phyloP scores from a whole-genome alignment of 2,888 invertebrate genomes.

The Graphium colonna region DNA sequence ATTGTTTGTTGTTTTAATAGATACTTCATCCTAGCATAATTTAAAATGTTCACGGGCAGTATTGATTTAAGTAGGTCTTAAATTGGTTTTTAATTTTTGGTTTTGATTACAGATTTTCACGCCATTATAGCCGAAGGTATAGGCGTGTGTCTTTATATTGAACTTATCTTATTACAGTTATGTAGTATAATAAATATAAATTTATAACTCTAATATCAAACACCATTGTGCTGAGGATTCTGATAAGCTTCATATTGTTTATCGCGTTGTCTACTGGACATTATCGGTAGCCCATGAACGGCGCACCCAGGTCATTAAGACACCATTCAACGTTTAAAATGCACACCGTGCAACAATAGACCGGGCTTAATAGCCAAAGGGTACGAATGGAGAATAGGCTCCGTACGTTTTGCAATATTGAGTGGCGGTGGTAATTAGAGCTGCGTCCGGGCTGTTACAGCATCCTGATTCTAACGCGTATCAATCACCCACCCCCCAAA shows the following conservation, averaged over 20 bases:
- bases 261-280: constrained; percentile 45
- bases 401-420: constrained; percentile 72
- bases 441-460: constrained; percentile 69
- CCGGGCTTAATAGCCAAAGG: constrained; percentile 59
- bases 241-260: constrained; percentile 58
- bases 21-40: too few relatives aligned
- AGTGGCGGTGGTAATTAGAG: constrained; percentile 73
- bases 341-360: constrained; percentile 65
- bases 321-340: constrained; percentile 56
- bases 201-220: too few relatives aligned
- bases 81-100: too few relatives aligned
- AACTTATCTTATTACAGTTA: too few relatives aligned
- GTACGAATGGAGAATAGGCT: constrained; percentile 58
- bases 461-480: constrained; percentile 74
- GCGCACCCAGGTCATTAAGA: constrained; percentile 64
- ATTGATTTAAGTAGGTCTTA: too few relatives aligned
- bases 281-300: constrained; percentile 47
- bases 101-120: too few relatives aligned
- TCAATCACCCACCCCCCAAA: constrained; percentile 28
- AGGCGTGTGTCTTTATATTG: too few relatives aligned
- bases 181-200: too few relatives aligned
- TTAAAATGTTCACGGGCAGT: too few relatives aligned
- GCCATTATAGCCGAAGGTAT: too few relatives aligned
- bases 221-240: constrained; percentile 49
- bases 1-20: too few relatives aligned